Base-by-base conservation (phyloP, 2,797 vertebrate genomes). In the Prunella strophiata region DNA sequence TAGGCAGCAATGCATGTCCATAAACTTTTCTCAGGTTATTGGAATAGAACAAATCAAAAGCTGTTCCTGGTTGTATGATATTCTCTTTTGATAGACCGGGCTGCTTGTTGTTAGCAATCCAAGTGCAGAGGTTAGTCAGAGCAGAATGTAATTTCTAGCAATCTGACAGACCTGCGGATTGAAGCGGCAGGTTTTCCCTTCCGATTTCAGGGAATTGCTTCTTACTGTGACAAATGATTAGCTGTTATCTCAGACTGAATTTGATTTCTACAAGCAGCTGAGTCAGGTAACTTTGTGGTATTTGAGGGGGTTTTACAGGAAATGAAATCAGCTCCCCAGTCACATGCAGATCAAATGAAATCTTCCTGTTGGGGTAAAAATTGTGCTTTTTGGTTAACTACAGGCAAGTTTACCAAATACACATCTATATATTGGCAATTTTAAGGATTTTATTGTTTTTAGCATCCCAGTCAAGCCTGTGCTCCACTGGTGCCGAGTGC, bases 191-290 rank as follows among this genome's bases (percentile, higher is more conserved):
- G 98, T 98, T 98, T 98, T 98, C 98, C 98, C 96, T 98, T 98
- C 98, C 98, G 98, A 99, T 99, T 98, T 98, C 98, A 98, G 98
- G 98, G 99, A 99, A 99, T 99, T 99, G 98, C 99, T 99, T 99
- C 98, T 99, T 98, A 97, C 98, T 98, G 98, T 99, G 98, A 99
- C 98, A 98, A 99, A 99, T 99, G 99, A 99, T 99, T 99, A 99
- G 98, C 98, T 97, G 98, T 99, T 99, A 99, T 99, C 99, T 99
- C 97, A 27, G 98, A 97, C 98, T 96, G 98, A 99, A 99, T 99
- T 99, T 99, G 98, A 99, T 99, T 99, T 98, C 98, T 98, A 95
- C 98, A 97, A 98, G 98, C 98, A 98, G 98, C 98, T 99, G 99
- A 99, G 98, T 99, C 99, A 99, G 99, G 99, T 99, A 98, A 98